Evolutionary conservation across 35 echinoderm and acorn worm species (phyloP).

Genomic region (Patiria miniata): DNA sequence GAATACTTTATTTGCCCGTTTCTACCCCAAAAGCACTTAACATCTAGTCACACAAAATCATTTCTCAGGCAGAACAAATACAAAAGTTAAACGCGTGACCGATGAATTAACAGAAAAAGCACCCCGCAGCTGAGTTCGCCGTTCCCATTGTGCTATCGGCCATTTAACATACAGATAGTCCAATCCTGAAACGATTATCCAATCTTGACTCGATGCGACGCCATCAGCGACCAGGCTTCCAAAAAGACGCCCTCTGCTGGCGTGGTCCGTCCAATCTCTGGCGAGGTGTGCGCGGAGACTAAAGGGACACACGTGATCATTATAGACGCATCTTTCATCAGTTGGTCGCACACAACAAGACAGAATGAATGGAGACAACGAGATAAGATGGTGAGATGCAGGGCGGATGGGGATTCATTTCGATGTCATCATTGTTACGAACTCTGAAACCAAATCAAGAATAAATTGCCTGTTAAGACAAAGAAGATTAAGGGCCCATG

Average conservation of each 20-base stretch:
- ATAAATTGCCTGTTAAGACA: no score
- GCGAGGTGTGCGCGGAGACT: neutral
- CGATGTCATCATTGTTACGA: slow-evolving; percentile 78
- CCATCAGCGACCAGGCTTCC: neutral
- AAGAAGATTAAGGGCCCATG: no score
- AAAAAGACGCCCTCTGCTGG: slow-evolving; percentile 10
- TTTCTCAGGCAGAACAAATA: no score
- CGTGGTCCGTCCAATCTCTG: neutral
- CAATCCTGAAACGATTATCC: neutral
- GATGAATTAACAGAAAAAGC: no score
- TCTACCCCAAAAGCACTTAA: no score
- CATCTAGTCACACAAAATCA: no score
- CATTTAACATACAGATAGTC: neutral
- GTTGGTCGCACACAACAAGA: slow-evolving; percentile 22
- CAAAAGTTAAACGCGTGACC: no score
- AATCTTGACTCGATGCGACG: neutral
- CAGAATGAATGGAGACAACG: slow-evolving; percentile 17
- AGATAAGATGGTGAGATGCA: neutral
- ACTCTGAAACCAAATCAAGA: slow-evolving; percentile 18
- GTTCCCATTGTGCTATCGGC: no score
- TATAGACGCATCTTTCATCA: slow-evolving; percentile 11
- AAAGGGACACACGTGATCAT: neutral
- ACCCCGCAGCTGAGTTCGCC: no score
- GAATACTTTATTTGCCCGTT: no score
- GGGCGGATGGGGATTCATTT: slow-evolving; percentile 43